Evolutionary conservation across 2,797 vertebrate genomes (phyloP).

Genomic region (Gymnoscopelus microlampas): DNA sequence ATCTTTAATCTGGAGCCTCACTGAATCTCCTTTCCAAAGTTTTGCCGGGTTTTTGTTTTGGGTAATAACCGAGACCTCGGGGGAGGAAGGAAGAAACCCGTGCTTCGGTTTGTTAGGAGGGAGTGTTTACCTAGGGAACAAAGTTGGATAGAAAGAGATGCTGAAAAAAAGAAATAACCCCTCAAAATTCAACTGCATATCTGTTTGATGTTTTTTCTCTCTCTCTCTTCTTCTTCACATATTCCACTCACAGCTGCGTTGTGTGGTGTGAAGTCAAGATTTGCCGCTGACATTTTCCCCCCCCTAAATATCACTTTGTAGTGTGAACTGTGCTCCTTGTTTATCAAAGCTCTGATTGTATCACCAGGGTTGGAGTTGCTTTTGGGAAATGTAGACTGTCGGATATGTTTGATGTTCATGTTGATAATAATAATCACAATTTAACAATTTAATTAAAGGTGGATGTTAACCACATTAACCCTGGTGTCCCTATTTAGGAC

Average conservation of each 20-base stretch:
- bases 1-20: slow-evolving; percentile 78
- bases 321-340: background rate
- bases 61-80: slow-evolving; percentile 49
- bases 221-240: slow-evolving; percentile 24
- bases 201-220: slow-evolving; percentile 49
- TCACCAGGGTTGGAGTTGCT: too few species aligned
- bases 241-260: slow-evolving; percentile 25
- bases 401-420: too few species aligned
- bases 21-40: slow-evolving; percentile 61
- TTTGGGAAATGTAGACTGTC: too few species aligned
- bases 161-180: slow-evolving; percentile 27
- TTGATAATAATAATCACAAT: too few species aligned
- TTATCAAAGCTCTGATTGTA: background rate
- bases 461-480: too few species aligned
- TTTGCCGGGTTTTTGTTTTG: slow-evolving; percentile 62
- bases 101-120: slow-evolving; percentile 40
- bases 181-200: slow-evolving; percentile 7
- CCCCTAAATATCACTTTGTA: background rate
- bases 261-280: slow-evolving; percentile 19
- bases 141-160: slow-evolving; percentile 31
- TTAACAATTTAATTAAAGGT: too few species aligned
- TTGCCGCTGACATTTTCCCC: slow-evolving; percentile 27
- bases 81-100: slow-evolving; percentile 44
- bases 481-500: too few species aligned
- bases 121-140: slow-evolving; percentile 50